Conservation (phyloP, 2,797 vertebrate genomes). For the Lithobates sylvaticus region DNA sequence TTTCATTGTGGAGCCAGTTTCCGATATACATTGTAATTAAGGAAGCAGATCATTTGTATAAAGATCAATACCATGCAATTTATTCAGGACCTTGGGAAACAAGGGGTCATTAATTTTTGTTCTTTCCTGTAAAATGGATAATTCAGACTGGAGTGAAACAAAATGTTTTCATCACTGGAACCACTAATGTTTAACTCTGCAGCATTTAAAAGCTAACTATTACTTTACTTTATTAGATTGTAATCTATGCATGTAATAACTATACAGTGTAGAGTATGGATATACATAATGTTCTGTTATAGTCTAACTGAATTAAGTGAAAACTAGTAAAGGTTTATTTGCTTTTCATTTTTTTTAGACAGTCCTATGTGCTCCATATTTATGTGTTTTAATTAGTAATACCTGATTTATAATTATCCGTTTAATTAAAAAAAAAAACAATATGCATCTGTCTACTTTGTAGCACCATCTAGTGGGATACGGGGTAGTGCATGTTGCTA, state of each 20-base stretch:
- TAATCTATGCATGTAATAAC: background rate
- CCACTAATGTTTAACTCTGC: conserved; percentile 34
- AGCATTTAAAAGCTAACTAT: conserved; percentile 24
- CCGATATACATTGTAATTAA: conserved; percentile 49
- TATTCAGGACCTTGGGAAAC: conserved; percentile 54
- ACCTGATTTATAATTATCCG: background rate
- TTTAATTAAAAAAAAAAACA: background rate
- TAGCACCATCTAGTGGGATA: conserved; percentile 82
- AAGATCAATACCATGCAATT: conserved; percentile 63
- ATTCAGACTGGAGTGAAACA: background rate
- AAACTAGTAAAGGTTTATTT: background rate
- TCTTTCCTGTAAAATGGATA: conserved; percentile 62
- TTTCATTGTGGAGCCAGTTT: conserved; percentile 34
- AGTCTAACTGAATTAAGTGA: background rate
- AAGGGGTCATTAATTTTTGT: conserved; percentile 49
- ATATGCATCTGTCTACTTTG: conserved; percentile 68
- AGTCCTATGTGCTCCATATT: background rate
- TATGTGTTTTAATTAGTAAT: background rate
- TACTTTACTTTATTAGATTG: conserved; percentile 10
- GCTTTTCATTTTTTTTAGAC: background rate
- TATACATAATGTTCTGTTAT: background rate
- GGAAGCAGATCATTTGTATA: conserved; percentile 54
- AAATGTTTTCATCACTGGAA: conserved; percentile 54
- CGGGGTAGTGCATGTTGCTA: conserved; percentile 63
- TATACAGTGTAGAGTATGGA: background rate